Percentiles rank a stretch among this genome's conserved stretches.
Conservation (phyloP, 2,888 invertebrate species). For the Drosophila anceps region DNA sequence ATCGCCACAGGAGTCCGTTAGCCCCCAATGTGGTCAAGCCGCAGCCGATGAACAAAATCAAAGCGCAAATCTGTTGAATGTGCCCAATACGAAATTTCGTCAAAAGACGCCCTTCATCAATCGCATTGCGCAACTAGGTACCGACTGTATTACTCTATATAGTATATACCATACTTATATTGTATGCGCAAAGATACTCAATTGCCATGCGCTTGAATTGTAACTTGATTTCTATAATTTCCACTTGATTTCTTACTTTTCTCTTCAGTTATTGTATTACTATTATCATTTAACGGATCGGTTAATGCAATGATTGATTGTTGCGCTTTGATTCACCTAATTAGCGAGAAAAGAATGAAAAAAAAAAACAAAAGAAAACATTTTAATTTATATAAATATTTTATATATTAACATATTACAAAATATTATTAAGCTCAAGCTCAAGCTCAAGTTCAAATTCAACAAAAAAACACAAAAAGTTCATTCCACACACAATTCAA, state of each 20-base stretch:
- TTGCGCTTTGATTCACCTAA: conserved; percentile 78
- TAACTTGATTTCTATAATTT: conserved; percentile 29
- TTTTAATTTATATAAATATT: conserved; percentile 14
- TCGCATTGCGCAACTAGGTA: conserved; percentile 85
- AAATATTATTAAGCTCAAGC: conserved; percentile 36
- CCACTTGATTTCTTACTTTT: neutral
- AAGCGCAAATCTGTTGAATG: conserved; percentile 65
- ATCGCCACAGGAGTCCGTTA: conserved; percentile 73
- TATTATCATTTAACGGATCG: conserved; percentile 46
- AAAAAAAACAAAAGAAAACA: conserved; percentile 11
- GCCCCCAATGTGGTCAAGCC: conserved; percentile 46
- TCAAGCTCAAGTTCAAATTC: conserved; percentile 30
- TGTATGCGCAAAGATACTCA: conserved; percentile 76
- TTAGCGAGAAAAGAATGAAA: conserved; percentile 69
- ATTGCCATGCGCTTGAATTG: conserved; percentile 75
- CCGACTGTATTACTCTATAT: conserved; percentile 65
- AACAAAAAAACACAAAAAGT: conserved; percentile 17
- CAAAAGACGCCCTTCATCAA: conserved; percentile 84
- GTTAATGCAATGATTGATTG: conserved; percentile 73
- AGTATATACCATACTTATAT: conserved; percentile 54
- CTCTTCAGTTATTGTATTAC: conserved; percentile 25
- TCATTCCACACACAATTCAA: conserved; percentile 22
- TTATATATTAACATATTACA: conserved; percentile 22
- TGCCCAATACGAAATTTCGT: conserved; percentile 80
- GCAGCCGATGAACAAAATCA: conserved; percentile 64